A percentile compares a stretch with the other conserved stretches of the same genome.
These are phyloP conservation scores for Temnopleurus reevesii DNA, from an alignment of 53 echinoderm and acorn worm species.

Conservation along the genomic window DNA sequence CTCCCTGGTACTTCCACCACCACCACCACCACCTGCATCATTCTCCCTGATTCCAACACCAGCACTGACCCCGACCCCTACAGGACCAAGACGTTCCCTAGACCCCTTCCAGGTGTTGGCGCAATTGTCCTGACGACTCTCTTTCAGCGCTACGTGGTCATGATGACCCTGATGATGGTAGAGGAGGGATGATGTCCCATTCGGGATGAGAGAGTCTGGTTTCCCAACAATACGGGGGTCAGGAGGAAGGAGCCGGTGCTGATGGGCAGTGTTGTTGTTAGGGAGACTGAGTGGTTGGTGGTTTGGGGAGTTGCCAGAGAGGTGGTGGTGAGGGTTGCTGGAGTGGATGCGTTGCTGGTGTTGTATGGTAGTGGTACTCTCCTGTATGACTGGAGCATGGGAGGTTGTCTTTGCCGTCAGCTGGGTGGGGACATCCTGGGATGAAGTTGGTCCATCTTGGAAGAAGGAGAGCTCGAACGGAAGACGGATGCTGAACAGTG, in stretches of 20 bases:
- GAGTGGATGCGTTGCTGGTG: constrained; percentile 2
- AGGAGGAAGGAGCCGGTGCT: constrained; percentile 1
- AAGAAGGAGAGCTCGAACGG: constrained; percentile 59
- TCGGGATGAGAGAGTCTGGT: background rate
- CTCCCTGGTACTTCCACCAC: background rate
- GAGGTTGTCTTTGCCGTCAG: background rate
- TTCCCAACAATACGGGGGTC: background rate
- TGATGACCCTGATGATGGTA: background rate
- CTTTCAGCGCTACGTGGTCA: constrained; percentile 17
- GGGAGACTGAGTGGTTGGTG: constrained; percentile 11
- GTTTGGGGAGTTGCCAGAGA: too few species aligned
- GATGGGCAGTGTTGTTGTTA: too few species aligned
- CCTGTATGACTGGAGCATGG: constrained; percentile 27
- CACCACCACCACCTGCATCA: background rate
- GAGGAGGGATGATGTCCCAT: background rate
- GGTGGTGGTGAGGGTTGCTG: background rate
- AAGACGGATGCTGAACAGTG: constrained; percentile 48
- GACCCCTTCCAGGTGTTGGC: constrained; percentile 24
- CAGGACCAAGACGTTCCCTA: background rate
- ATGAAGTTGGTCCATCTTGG: constrained; percentile 15
- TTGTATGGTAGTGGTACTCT: constrained; percentile 32
- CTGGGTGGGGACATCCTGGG: background rate
- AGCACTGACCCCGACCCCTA: background rate
- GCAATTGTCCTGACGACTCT: constrained; percentile 38
- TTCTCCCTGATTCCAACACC: background rate